Evolutionary conservation across 2,113 vertebrate species (phyloP), one percentile per base, ranked within the genome.

Genomic region (Charadrius vociferus): DNA sequence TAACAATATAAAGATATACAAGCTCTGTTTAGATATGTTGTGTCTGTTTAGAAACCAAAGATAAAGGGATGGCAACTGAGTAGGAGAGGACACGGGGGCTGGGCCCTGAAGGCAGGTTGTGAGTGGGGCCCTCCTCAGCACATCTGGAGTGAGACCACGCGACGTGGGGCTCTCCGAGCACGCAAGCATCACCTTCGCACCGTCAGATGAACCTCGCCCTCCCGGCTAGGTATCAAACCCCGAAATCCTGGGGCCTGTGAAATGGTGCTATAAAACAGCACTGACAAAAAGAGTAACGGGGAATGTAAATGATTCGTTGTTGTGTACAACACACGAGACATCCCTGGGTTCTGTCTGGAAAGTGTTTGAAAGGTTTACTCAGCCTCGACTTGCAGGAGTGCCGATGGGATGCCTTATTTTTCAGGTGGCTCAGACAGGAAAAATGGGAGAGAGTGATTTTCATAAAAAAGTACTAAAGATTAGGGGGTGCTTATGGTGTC

Each of bases 341-440:
- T 88, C 66, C 83, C 90, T 94, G 83, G 50, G 37, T 71, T 95
- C 65, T 93, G 72, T 94, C 94, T 71, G 58, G 67, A 56, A 90
- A 94, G 29, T 52, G 82, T 96, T 90, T 95, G 92, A 97, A 96
- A 94, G 58, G 43, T 86, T 95, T 92, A 47, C 43, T 91, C 45
- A 29, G 72, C 34, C 37, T 56, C 1, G 1, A 66, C 72, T 88
- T 27, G 55, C 49, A 75, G 55, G 12, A 82, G 50, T 59, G 67
- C 68, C 41, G 83, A 18, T 0, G 14, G 29, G 37, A 81, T 90
- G 50, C 63, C 1, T 5, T 55, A 50, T 29, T 67, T 84, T 94
- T 81, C 30, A 49, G 14, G 72, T 74, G 39, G 30, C 37, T 92
- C 32, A 29, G 55, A 62, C 2, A 6, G 39, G 12, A 78, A 71